These are phyloP conservation scores for Tupaia tana DNA, from an alignment of 2,113 vertebrate genomes.

Conservation along the genomic window DNA sequence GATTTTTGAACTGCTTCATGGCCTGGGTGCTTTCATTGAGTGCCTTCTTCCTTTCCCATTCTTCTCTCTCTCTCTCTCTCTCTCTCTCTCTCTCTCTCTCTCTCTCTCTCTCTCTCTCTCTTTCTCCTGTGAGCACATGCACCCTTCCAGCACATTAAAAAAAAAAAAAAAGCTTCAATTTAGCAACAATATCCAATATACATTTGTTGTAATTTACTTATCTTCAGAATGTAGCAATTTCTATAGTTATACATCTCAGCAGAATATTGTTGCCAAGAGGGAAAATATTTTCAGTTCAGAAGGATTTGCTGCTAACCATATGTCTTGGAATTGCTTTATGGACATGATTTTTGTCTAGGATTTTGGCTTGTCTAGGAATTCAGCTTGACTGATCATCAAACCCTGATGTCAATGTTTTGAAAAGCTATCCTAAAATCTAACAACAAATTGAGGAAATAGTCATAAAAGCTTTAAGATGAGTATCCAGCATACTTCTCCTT, in stretches of 20 bases:
- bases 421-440: not conserved
- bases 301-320: not conserved
- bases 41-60: no score
- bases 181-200: not conserved
- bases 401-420: not conserved
- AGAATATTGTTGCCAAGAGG: not conserved
- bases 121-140: no score
- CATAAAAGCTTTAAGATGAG: not conserved
- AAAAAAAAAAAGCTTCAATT: not conserved
- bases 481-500: not conserved
- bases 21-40: no score
- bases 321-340: not conserved
- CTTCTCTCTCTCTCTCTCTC: no score
- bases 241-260: not conserved
- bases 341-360: not conserved
- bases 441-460: not conserved
- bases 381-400: not conserved
- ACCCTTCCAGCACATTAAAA: no score
- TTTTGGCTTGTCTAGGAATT: not conserved
- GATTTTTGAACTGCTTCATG: no score
- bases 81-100: no score
- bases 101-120: no score
- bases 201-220: not conserved
- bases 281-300: not conserved
- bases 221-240: not conserved